Evolutionary conservation across 2,113 vertebrate genomes (phyloP), one percentile per base, ranked within the genome.

Genomic region (Struthio camelus): DNA sequence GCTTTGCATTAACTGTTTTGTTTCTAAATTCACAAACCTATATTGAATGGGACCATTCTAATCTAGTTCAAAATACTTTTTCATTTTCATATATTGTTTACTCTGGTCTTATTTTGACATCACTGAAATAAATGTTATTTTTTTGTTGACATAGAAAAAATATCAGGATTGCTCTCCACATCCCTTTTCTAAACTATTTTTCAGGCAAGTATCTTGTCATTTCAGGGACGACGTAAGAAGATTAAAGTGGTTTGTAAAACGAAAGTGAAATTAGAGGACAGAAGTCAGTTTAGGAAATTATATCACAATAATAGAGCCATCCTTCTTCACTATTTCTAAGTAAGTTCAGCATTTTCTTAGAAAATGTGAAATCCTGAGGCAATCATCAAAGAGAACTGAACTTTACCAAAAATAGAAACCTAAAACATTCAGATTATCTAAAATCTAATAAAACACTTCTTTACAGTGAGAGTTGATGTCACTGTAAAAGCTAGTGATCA

Each of bases 401-500:
- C 0, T 12, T 3, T 0, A 0, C 7, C 30, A 34, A 81, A 87
- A 79, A 78, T 4, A 0, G 1, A 50, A 50, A 65, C 28, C 13
- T 61, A 56, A 89, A 85, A 56, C 0, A 18, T 53, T 75, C 42
- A 36, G 20, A n/a, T 81, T 75, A 44, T 91, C 19, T 71, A 53
- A 40, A 81, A 82, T 13, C 1, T 85, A 92, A 87, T 65, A 12
- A 42, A 67, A 11, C 1, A 40, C 2, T 8, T 75, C 4, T 77
- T 80, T 42, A 58, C 14, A 48, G 20, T 62, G 24, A 51, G 20
- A 75, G 9, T 4, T 25, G 11, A 75, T 62, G 27, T 64, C 20
- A 6, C 5, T 56, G 23, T 42, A 56, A 61, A 3, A 61, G 4
- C n/a, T n/a, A 19, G 5, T 27, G 40, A 80, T 65, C 6, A 59